phyloP scores from a whole-genome alignment of 2,797 vertebrate genomes.

The Enteromius afrohamiltoni region DNA sequence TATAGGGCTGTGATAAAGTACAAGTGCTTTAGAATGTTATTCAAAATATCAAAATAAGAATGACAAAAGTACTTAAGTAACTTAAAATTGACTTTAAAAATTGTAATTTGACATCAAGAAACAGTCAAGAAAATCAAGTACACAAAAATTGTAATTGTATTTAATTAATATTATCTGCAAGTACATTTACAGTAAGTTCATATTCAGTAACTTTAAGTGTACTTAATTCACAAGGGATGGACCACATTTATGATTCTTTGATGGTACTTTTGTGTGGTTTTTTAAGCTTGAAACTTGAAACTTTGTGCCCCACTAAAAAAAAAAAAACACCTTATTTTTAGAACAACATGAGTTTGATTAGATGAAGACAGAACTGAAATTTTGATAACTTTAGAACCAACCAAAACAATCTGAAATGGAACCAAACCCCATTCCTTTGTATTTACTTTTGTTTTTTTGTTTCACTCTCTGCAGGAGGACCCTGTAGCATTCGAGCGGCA shows the following conservation, averaged over 20 bases:
- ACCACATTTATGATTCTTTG: background rate
- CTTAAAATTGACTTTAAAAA: no score
- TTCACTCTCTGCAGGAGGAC: conserved; percentile 68
- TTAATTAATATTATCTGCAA: no score
- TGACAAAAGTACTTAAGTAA: no score
- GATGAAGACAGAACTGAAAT: background rate
- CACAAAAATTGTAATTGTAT: no score
- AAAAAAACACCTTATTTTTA: background rate
- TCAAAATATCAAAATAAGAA: no score
- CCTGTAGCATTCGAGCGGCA: conserved; percentile 76
- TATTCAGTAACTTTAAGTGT: background rate
- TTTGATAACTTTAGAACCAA: background rate
- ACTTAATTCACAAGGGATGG: background rate
- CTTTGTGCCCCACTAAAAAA: background rate
- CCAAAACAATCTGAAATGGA: background rate
- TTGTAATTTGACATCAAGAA: no score
- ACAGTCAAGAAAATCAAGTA: no score
- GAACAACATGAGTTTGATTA: background rate
- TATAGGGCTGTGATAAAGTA: no score
- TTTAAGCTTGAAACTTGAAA: background rate
- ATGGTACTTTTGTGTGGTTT: background rate
- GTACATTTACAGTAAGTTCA: no score
- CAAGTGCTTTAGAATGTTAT: no score
- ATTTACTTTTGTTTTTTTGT: background rate
- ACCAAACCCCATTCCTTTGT: background rate